Evolutionary conservation across 2,113 vertebrate genomes (phyloP), one percentile per base, ranked within the genome.

Genomic region (Oplegnathus fasciatus): DNA sequence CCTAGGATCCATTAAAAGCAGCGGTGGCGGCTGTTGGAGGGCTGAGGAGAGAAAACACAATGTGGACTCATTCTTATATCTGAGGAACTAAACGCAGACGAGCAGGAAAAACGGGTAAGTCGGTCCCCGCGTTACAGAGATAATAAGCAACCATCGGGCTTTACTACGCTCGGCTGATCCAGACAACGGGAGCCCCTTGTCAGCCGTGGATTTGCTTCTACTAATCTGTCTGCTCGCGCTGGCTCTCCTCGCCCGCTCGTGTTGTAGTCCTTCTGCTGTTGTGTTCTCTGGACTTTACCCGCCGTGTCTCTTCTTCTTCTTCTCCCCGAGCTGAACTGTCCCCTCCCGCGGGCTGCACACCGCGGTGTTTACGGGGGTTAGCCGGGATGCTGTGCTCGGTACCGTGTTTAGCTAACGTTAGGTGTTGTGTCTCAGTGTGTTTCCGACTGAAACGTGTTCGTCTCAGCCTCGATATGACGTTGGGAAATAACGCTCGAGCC

Each of bases 21-120:
- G 69, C 67, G 20, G 65, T 22, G 73, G 15, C 5, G 55, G 48
- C 4, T 69, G 17, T 34, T 17, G 44, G 58, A 69, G 73, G 66
- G 73, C 75, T 75, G 85, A 20, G 62, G 70, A 55, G 28, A 0
- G 24, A 30, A 5, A n/a, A 54, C 71, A 57, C 32, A 37, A 91
- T 91, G 88, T 76, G 77, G 82, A 75, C 48, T 22, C 60, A 50
- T 50, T 77, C 30, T 13, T 67, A 32, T 69, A 62, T 80, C 11
- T 85, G 79, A 88, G 40, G 83, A 82, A n/a, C 24, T 65, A 60
- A 84, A n/a, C 79, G 72, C 28, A 73, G 87, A 83, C 84, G 76
- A 70, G 86, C 86, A 77, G 83, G 46, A 79, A 82, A 79, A 65
- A 8, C 67, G 61, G 87, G 91, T 91, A 42, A 85, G 90, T 91